Conservation (phyloP, 2,888 invertebrate species). For the Microplitis deprimator region DNA sequence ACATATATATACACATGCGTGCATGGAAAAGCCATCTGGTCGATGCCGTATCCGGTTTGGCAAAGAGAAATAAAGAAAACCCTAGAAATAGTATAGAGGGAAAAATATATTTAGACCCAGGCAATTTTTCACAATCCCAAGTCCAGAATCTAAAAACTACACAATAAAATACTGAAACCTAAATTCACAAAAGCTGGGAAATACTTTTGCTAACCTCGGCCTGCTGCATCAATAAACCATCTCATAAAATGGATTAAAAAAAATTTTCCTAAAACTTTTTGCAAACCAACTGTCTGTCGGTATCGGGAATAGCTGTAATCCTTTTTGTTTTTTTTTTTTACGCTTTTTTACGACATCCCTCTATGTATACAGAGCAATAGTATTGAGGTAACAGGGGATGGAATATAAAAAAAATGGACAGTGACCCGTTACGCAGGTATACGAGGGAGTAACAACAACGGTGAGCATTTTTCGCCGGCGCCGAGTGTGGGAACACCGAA, state of each 20-base stretch:
- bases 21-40: conserved; percentile 32
- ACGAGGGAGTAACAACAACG: conserved; percentile 36
- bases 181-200: background rate
- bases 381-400: background rate
- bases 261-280: conserved; percentile 12
- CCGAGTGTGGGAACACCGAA: conserved; percentile 43
- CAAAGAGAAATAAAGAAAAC: conserved; percentile 25
- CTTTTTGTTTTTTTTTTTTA: background rate
- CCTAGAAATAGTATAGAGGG: background rate
- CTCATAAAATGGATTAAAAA: background rate
- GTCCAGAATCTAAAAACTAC: background rate
- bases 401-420: conserved; percentile 38
- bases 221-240: background rate
- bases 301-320: conserved; percentile 8
- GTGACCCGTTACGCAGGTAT: conserved; percentile 46
- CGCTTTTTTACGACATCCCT: background rate
- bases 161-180: background rate
- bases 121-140: conserved; percentile 18
- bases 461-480: conserved; percentile 40
- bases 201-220: background rate
- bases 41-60: conserved; percentile 32
- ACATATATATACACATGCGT: conserved; percentile 12
- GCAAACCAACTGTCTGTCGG: conserved; percentile 5
- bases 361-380: conserved; percentile 6
- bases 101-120: background rate